Conservation (phyloP, 92 coral and sea anemone genomes). For the Montipora capitata region DNA sequence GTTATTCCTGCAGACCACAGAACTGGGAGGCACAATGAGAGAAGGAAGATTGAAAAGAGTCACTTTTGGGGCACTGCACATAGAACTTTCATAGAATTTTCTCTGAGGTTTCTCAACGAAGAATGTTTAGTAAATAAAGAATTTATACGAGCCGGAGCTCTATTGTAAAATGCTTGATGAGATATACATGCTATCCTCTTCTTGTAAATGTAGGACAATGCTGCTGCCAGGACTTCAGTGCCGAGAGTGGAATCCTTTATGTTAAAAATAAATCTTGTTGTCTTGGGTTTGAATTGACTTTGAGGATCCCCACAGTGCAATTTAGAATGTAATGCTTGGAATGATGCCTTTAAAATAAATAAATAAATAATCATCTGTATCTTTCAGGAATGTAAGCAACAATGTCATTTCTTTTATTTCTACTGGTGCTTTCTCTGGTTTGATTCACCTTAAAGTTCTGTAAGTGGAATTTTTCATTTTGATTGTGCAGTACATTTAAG, state of each 20-base stretch:
- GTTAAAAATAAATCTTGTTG: neutral
- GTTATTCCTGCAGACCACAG: slow-evolving; percentile 5
- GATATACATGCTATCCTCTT: neutral
- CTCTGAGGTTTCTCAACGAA: neutral
- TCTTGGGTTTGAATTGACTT: too few species aligned
- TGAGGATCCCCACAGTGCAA: neutral
- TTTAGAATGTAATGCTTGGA: slow-evolving; percentile 8
- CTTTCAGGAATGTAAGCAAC: slow-evolving; percentile 84
- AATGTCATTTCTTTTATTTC: slow-evolving; percentile 81
- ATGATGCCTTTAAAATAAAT: slow-evolving; percentile 5
- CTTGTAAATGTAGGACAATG: neutral
- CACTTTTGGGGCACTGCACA: neutral
- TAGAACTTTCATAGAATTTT: neutral
- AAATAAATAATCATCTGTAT: too few species aligned
- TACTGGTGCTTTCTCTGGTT: slow-evolving; percentile 80
- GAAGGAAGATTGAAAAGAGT: neutral
- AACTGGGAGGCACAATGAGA: slow-evolving; percentile 9
- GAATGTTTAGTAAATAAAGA: neutral
- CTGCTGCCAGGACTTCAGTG: neutral
- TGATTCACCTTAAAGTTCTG: slow-evolving; percentile 91
- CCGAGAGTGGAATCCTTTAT: neutral
- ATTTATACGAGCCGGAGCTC: neutral
- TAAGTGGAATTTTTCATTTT: slow-evolving; percentile 55
- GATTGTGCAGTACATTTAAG: neutral
- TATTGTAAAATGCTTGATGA: neutral